A percentile compares a stretch with the other conserved stretches of the same genome.
Evolutionary conservation across 30 jellyfish, hydroid and myxozoan genomes (phyloP).

Genomic region (Sanderia malayensis): DNA sequence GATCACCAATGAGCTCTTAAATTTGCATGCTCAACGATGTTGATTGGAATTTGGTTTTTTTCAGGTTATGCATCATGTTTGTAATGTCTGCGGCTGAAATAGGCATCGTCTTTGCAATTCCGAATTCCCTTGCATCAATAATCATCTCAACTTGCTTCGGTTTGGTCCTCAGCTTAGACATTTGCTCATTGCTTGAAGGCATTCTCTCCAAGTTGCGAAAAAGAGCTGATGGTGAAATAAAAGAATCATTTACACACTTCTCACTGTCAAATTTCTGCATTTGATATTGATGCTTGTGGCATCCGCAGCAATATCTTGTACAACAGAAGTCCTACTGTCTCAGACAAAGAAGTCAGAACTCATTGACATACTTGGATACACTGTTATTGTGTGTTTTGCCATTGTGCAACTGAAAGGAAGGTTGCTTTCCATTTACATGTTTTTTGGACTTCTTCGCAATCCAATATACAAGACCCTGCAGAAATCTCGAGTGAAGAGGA

Average conservation of each 20-base stretch:
- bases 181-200: background rate
- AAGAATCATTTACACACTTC: slow-evolving; percentile 17
- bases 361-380: slow-evolving; percentile 25
- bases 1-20: no score
- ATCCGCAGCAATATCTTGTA: slow-evolving; percentile 22
- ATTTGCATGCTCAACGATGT: no score
- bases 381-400: slow-evolving; percentile 23
- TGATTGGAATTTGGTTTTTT: no score
- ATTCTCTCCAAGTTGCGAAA: background rate
- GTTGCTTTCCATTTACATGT: slow-evolving; percentile 20
- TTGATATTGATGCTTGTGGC: slow-evolving; percentile 19
- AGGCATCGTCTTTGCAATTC: slow-evolving; percentile 24
- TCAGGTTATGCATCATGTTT: slow-evolving; percentile 48
- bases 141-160: slow-evolving; percentile 17
- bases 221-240: slow-evolving; percentile 9
- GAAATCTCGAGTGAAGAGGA: slow-evolving; percentile 16
- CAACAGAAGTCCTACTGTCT: slow-evolving; percentile 7
- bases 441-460: slow-evolving; percentile 63
- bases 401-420: slow-evolving; percentile 12
- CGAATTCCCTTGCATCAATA: slow-evolving; percentile 7
- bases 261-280: slow-evolving; percentile 32
- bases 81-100: slow-evolving; percentile 9
- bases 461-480: slow-evolving; percentile 31
- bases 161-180: slow-evolving; percentile 25
- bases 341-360: slow-evolving; percentile 20